Percentiles rank a stretch among this genome's conserved stretches.
phyloP scores from a whole-genome alignment of 2,113 vertebrate species.

The Phoxinus phoxinus region DNA sequence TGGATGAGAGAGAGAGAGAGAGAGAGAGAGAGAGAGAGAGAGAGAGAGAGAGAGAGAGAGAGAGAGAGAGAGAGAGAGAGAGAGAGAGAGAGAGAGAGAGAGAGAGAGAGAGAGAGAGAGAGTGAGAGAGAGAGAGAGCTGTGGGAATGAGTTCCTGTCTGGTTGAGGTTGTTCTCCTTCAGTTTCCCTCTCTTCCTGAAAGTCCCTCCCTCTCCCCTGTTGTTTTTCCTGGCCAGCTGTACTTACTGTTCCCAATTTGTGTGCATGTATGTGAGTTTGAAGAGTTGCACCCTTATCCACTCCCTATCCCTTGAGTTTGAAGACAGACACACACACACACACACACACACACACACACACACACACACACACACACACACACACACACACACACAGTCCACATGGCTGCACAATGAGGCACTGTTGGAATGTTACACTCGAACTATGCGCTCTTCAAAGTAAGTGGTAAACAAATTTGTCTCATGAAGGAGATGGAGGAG shows the following conservation, averaged over 20 bases:
- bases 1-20: background rate
- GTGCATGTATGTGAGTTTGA: constrained; percentile 50
- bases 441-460: constrained; percentile 6
- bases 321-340: constrained; percentile 45
- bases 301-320: constrained; percentile 62
- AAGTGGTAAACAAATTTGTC: constrained; percentile 37
- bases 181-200: constrained; percentile 74
- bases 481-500: constrained; percentile 9
- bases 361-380: constrained; percentile 46
- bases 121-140: constrained; percentile 44
- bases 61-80: constrained; percentile 27
- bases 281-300: constrained; percentile 40
- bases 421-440: constrained; percentile 16
- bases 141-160: constrained; percentile 61
- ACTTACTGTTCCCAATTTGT: constrained; percentile 69
- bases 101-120: constrained; percentile 19
- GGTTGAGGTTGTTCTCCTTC: constrained; percentile 74
- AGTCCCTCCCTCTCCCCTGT: constrained; percentile 58
- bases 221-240: constrained; percentile 71
- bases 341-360: constrained; percentile 39
- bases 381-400: constrained; percentile 29
- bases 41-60: constrained; percentile 21
- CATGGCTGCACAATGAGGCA: constrained; percentile 9
- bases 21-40: constrained; percentile 24
- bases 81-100: constrained; percentile 15